Conservation (phyloP, 2,797 vertebrate species). For the Darevskia nairensis region DNA sequence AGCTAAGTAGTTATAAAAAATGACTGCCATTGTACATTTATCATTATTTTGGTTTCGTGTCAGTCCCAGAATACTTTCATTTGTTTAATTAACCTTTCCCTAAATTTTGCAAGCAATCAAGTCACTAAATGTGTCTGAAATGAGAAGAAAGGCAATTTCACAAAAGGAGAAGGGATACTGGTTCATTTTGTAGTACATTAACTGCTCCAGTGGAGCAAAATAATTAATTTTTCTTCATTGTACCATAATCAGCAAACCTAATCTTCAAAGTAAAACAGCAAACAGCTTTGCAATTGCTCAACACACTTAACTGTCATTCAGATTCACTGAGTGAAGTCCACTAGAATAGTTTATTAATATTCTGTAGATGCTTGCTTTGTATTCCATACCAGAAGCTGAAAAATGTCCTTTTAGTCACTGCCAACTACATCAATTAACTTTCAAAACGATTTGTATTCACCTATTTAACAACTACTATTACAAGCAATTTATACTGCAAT, state of each 20-base stretch:
- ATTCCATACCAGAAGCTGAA: neutral
- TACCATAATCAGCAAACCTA: conserved; percentile 62
- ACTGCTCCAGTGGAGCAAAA: conserved; percentile 68
- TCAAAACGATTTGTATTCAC: conserved; percentile 18
- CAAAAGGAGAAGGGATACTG: conserved; percentile 42
- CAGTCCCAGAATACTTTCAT: conserved; percentile 27
- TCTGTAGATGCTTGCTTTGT: conserved; percentile 37
- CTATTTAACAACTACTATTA: conserved; percentile 38
- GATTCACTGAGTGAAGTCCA: conserved; percentile 45
- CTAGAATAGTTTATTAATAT: conserved; percentile 23
- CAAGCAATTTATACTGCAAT: conserved; percentile 35
- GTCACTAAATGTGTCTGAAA: conserved; percentile 51
- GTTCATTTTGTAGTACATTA: conserved; percentile 58
- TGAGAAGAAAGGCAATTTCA: conserved; percentile 42
- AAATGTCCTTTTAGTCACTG: conserved; percentile 24
- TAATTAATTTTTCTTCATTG: conserved; percentile 73
- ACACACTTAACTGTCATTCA: conserved; percentile 56
- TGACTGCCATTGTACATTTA: conserved; percentile 41
- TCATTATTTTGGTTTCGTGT: conserved; percentile 24
- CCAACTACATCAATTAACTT: conserved; percentile 45
- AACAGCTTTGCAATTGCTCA: conserved; percentile 48
- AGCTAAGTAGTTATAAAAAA: conserved; percentile 56
- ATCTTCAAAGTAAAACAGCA: conserved; percentile 56
- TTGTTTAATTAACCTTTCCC: conserved; percentile 35
- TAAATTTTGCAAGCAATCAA: conserved; percentile 57